A percentile compares a stretch with the other conserved stretches of the same genome.
Evolutionary conservation across 2,797 vertebrate species (phyloP).

Genomic region (Propithecus perrieri): DNA sequence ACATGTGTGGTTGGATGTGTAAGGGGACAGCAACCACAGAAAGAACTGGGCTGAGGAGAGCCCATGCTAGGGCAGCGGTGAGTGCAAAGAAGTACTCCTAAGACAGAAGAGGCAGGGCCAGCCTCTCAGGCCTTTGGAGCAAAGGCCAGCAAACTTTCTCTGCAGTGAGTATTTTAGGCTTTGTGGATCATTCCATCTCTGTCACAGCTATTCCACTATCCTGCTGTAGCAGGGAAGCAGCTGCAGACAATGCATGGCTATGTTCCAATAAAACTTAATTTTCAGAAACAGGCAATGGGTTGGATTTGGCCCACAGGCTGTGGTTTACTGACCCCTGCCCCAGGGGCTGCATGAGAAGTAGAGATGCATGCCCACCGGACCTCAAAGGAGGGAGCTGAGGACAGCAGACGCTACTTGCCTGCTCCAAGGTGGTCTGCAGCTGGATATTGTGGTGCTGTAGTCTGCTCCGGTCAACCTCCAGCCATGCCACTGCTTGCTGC

Average conservation of each 20-base stretch:
- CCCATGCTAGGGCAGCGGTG: neutral
- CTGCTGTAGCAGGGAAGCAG: neutral
- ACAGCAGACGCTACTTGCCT: conserved; percentile 54
- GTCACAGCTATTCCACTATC: neutral
- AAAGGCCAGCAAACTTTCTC: neutral
- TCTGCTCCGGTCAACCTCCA: conserved; percentile 81
- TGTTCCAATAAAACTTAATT: neutral
- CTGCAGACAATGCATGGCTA: neutral
- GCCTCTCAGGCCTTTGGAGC: neutral
- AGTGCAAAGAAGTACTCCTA: neutral
- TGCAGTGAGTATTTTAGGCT: neutral
- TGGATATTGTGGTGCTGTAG: conserved; percentile 76
- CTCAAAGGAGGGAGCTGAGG: neutral
- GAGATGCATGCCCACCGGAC: neutral
- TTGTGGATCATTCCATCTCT: neutral
- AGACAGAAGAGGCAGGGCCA: neutral
- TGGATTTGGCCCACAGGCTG: neutral
- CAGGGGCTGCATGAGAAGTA: neutral
- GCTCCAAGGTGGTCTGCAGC: conserved; percentile 75
- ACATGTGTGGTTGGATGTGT: rapidly evolving
- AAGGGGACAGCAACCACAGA: neutral
- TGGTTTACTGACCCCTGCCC: neutral
- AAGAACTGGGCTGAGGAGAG: neutral
- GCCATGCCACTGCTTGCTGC: conserved; percentile 74
- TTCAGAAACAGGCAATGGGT: neutral